Evolutionary conservation across 2,113 vertebrate genomes (phyloP), one percentile per base, ranked within the genome.

Genomic region (Brachionichthys hirsutus): DNA sequence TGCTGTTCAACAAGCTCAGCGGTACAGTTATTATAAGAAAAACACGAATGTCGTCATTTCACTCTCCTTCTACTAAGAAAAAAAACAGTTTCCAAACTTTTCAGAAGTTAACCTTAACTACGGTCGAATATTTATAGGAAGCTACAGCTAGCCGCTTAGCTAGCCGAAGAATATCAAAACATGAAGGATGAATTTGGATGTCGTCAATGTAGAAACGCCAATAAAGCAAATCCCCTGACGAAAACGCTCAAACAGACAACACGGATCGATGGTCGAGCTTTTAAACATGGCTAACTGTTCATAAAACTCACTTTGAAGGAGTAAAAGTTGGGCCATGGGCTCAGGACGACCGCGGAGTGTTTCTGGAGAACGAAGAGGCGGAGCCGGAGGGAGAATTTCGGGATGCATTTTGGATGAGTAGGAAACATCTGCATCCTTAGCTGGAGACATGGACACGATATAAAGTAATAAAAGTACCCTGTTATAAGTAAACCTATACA

Each of bases 71-170:
- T 24, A 0, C 3, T 18, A 35, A 6, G 24, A 13, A 0, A 30
- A 6, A 30, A 30, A 30, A 30, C 12, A 9, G 2, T 10, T 18
- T 46, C n/a, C 5, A 2, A 9, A 13, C 16, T 11, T 9, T 44
- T 24, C 0, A 24, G 12, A 50, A 14, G 13, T 12, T 50, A 6
- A 8, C 40, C 2, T 38, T 9, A 38, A 35, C n/a, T 35, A 4
- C 10, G 0, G 3, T 14, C 15, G 20, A 12, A 41, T 40, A 54
- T 76, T 70, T 45, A n/a, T 24, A 38, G 36, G 36, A 6, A 12
- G 82, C 78, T 82, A 83, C 71, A 46, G 68, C 57, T 88, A 87
- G 67, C 76, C 19, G 38, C 59, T 54, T 75, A 82, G 83, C 80
- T 57, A 56, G 42, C 38, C 16, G 48, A 80, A 77, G 68, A 78